Percentiles rank a stretch among this genome's conserved stretches.
phyloP scores from a whole-genome alignment of 2,113 vertebrate genomes.

The Ibidorhyncha struthersii region DNA sequence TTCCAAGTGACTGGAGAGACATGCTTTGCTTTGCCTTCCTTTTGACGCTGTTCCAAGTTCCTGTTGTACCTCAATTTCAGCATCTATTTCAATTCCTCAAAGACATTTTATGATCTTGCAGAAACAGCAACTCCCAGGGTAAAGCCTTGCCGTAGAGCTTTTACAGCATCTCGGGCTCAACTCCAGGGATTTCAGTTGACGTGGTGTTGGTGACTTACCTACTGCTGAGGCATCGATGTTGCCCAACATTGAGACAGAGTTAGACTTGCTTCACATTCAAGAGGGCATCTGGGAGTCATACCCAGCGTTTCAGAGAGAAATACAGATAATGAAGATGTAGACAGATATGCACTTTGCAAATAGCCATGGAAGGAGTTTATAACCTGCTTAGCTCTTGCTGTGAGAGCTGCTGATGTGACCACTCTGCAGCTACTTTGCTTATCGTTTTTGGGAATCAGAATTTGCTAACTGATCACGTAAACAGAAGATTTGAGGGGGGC shows the following conservation, averaged over 20 bases:
- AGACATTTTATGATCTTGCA: neutral
- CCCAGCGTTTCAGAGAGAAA: neutral
- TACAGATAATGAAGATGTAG: neutral
- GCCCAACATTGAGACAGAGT: neutral
- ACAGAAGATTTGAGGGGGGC: neutral
- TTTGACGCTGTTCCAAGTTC: neutral
- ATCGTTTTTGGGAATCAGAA: neutral
- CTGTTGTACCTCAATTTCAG: neutral
- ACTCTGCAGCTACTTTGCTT: neutral
- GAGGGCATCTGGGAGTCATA: neutral
- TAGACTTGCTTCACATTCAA: neutral
- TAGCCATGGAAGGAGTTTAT: neutral
- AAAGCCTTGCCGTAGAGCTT: neutral
- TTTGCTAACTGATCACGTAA: neutral
- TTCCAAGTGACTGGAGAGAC: neutral
- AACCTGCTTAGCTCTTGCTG: neutral
- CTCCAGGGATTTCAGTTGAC: neutral
- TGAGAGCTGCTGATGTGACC: neutral
- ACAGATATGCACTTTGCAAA: neutral
- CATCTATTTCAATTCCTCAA: constrained; percentile 22
- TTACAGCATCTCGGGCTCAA: neutral
- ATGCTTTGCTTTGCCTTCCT: neutral
- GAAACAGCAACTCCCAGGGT: neutral
- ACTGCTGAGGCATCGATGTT: neutral
- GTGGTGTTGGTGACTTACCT: neutral